Evolutionary conservation across 1,140 invertebrate genomes (phyloP).

Genomic region (Nilaparvata lugens): DNA sequence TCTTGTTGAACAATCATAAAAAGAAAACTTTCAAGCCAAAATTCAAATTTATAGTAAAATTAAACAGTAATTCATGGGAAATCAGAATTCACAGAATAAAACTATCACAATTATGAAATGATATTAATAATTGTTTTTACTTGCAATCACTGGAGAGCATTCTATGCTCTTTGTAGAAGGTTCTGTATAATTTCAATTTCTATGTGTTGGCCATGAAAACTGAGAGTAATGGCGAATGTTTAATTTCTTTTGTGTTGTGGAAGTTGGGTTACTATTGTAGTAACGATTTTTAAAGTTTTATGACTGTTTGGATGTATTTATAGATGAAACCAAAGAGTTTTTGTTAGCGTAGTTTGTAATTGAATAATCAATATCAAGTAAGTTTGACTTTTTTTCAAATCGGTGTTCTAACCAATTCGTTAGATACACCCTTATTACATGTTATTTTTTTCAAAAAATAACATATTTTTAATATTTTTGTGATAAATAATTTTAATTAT

Average conservation of each 20-base stretch:
- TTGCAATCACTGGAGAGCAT: too few species aligned
- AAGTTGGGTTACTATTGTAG: slow-evolving; percentile 8
- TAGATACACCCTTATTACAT: not conserved
- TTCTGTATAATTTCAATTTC: not conserved
- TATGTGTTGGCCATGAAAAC: slow-evolving; percentile 6
- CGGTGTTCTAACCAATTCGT: not conserved
- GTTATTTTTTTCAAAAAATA: not conserved
- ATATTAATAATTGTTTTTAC: too few species aligned
- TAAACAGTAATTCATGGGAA: too few species aligned
- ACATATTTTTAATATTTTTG: not conserved
- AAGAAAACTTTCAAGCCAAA: too few species aligned
- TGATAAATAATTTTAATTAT: too few species aligned
- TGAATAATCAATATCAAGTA: not conserved
- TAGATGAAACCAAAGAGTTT: not conserved
- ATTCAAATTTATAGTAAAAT: too few species aligned
- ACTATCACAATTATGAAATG: too few species aligned
- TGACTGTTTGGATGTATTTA: not conserved
- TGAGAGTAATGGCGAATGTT: slow-evolving; percentile 8
- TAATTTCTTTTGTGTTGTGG: slow-evolving; percentile 11
- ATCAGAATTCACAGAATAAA: too few species aligned
- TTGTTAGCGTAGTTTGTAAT: not conserved
- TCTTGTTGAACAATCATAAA: too few species aligned
- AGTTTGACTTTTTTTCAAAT: not conserved
- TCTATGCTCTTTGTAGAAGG: too few species aligned
- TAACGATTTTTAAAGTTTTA: not conserved